These are phyloP conservation scores for Tilapia sparmanii DNA, from an alignment of 2,113 vertebrate genomes.

Conservation along the genomic window DNA sequence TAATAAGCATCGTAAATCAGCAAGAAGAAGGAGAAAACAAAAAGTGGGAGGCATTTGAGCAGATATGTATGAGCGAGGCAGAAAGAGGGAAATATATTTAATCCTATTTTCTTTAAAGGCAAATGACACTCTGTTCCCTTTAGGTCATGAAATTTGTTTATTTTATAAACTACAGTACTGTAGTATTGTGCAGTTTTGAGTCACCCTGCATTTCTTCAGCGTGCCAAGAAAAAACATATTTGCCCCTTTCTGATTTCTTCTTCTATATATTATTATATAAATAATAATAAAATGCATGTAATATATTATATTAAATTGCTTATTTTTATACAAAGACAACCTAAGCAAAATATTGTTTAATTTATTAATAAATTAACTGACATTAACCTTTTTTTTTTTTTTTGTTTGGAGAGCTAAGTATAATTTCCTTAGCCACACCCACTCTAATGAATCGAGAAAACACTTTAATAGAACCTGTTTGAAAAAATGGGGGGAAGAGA, in stretches of 20 bases:
- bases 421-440: neutral
- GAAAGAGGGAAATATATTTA: neutral
- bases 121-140: neutral
- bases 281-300: neutral
- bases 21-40: conserved; percentile 15
- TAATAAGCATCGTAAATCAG: conserved; percentile 66
- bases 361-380: neutral
- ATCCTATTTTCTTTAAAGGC: neutral
- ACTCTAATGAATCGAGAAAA: neutral
- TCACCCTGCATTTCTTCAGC: neutral
- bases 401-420: neutral
- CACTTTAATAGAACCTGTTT: neutral
- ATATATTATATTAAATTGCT: neutral
- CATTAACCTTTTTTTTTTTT: neutral
- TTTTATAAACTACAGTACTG: neutral
- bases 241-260: neutral
- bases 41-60: neutral
- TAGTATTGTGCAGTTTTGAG: neutral
- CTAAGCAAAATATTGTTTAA: neutral
- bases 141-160: neutral
- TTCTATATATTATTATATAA: neutral
- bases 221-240: neutral
- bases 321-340: neutral
- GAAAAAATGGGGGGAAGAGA: neutral
- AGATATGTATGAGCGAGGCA: neutral